Evolutionary conservation across 2,888 invertebrate species (phyloP).

Genomic region (Pecten maximus): DNA sequence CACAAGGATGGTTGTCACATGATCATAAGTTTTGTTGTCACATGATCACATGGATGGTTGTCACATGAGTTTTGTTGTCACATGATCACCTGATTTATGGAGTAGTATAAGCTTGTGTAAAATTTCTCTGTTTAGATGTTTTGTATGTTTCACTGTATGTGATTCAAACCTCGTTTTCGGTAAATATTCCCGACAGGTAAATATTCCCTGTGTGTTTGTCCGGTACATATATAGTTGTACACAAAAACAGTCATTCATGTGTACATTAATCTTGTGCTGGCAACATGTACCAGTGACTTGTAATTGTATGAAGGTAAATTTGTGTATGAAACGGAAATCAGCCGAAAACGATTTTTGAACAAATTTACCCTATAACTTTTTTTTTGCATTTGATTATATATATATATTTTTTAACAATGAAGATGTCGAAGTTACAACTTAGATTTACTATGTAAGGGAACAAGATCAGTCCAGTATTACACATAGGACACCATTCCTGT

Average conservation of each 20-base stretch:
- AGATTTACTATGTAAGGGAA: neutral
- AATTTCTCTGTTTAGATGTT: neutral
- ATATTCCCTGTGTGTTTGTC: neutral
- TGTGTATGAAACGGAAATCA: neutral
- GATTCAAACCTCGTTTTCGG: neutral
- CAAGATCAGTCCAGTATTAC: constrained; percentile 28
- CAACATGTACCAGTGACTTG: no score
- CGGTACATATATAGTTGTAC: neutral
- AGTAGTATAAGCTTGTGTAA: neutral
- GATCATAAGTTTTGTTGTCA: neutral
- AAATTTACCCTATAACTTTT: neutral
- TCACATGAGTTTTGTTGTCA: neutral
- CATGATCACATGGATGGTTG: neutral
- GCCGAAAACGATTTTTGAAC: neutral
- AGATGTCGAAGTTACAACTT: neutral
- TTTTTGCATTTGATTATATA: constrained; percentile 30
- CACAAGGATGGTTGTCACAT: neutral
- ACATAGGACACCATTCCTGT: constrained; percentile 35
- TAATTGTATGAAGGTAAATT: neutral
- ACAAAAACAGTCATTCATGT: neutral
- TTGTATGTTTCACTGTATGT: neutral
- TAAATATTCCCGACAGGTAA: no score
- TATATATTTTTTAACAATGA: neutral
- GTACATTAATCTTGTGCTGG: neutral
- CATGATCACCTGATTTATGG: neutral